Evolutionary conservation across 2,888 invertebrate genomes (phyloP).

Genomic region (Drosophila emarginata): DNA sequence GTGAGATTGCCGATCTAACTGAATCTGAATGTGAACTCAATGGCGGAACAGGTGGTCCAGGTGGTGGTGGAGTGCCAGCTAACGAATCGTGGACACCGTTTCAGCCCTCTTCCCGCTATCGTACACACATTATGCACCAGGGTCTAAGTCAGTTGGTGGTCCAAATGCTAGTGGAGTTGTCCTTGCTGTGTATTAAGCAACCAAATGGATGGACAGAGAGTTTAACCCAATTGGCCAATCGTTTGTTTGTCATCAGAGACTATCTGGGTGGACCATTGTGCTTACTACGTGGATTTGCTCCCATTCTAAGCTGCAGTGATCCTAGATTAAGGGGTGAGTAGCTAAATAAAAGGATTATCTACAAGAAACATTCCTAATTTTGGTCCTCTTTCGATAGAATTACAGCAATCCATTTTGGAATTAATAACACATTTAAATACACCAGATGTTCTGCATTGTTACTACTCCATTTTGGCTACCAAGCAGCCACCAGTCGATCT

Average conservation of each 20-base stretch:
- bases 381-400: constrained; percentile 82
- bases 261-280: constrained; percentile 81
- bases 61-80: constrained; percentile 20
- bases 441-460: constrained; percentile 83
- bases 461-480: constrained; percentile 85
- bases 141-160: constrained; percentile 81
- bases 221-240: constrained; percentile 80
- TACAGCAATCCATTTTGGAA: constrained; percentile 87
- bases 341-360: background rate
- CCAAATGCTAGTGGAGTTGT: constrained; percentile 80
- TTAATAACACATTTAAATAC: constrained; percentile 84
- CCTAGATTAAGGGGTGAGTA: constrained; percentile 72
- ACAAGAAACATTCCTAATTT: background rate
- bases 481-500: constrained; percentile 84
- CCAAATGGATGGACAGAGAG: constrained; percentile 79
- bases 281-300: constrained; percentile 80
- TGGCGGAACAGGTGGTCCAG: constrained; percentile 8
- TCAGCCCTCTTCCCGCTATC: constrained; percentile 80
- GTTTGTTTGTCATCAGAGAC: constrained; percentile 81
- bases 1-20: constrained; percentile 79
- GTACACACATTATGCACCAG: constrained; percentile 79
- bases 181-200: constrained; percentile 74
- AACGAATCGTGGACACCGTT: constrained; percentile 77
- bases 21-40: constrained; percentile 76
- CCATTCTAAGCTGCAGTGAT: constrained; percentile 77